Evolutionary conservation across 2,888 invertebrate species (phyloP), one percentile per base, ranked within the genome.

Genomic region (Paralinhomoeus sp.): DNA sequence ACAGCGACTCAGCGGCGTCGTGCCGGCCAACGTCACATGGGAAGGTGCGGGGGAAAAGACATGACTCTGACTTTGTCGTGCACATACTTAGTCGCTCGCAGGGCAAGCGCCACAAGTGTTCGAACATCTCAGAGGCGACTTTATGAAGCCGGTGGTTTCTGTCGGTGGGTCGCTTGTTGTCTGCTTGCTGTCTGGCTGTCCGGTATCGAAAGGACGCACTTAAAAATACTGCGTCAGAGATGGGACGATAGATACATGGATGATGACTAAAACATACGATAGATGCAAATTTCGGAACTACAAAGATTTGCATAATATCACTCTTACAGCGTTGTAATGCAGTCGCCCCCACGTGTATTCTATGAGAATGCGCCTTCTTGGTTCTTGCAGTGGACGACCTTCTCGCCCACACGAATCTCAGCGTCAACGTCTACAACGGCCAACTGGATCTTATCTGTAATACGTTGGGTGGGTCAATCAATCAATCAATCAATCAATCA

Each of bases 391-490:
- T 80, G 55, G 76, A 77, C 57, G 64, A 67, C 45, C 64, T 80
- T 17, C 63, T 80, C 22, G 75, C 75, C 51, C 71, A 71, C 52
- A 78, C 78, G 1, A 66, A 72, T 42, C 64, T 80, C 20, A 71
- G 73, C 42, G 70, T 80, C 1, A 71, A 71, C 31, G 75, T 80
- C 20, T 76, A 77, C 57, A 77, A 74, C 50, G 81, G 80, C 27
- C 80, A 82, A 56, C 67, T 83, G 48, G 83, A 84, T 63, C 70
- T 83, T 20, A 81, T 83, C 55, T 80, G 80, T 48, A 75, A 77
- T 54, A 80, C 80, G 18, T 73, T 77, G 50, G 82, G 81, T 73
- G 40, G 21, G 27, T 39, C 23, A 23, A n/a, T n/a, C n/a, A n/a
- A n/a, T n/a, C n/a, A n/a, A n/a, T n/a, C n/a, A n/a, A n/a, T n/a